These are phyloP conservation scores for Pristionchus mayeri DNA, from an alignment of 2,888 invertebrate genomes.

Conservation along the genomic window DNA sequence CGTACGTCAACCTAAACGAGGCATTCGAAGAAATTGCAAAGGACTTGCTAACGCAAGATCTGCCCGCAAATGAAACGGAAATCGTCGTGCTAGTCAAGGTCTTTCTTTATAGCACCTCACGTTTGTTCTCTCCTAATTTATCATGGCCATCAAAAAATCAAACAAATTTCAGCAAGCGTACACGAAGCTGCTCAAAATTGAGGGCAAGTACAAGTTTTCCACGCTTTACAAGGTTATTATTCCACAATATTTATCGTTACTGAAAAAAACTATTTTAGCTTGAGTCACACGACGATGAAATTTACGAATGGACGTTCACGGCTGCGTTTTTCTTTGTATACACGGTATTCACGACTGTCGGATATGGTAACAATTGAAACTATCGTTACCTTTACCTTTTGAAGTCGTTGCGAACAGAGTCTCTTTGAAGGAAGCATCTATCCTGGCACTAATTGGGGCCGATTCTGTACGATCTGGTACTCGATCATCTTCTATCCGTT, in stretches of 20 bases:
- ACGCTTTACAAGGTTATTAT: neutral
- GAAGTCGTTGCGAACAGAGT: neutral
- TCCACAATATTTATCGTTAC: neutral
- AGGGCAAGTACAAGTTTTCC: neutral
- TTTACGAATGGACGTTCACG: conserved; percentile 61
- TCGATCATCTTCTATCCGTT: conserved; percentile 24
- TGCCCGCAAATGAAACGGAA: neutral
- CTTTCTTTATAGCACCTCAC: neutral
- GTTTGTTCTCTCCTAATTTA: too few relatives aligned
- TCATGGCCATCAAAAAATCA: neutral
- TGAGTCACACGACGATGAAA: conserved; percentile 40
- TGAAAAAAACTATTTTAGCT: neutral
- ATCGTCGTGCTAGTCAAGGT: neutral
- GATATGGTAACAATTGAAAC: conserved; percentile 55
- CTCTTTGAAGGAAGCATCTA: neutral
- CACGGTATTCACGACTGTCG: conserved; percentile 63
- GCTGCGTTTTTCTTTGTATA: conserved; percentile 60
- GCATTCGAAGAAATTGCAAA: neutral
- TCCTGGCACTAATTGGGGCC: neutral
- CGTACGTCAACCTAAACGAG: neutral
- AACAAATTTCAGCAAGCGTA: neutral
- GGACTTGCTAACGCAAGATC: neutral
- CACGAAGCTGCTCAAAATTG: neutral
- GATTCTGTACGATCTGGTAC: conserved; percentile 9
- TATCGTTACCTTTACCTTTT: too few relatives aligned